Evolutionary conservation across 2,113 vertebrate genomes (phyloP).

Genomic region (Rhegmatorhina hoffmannsi): DNA sequence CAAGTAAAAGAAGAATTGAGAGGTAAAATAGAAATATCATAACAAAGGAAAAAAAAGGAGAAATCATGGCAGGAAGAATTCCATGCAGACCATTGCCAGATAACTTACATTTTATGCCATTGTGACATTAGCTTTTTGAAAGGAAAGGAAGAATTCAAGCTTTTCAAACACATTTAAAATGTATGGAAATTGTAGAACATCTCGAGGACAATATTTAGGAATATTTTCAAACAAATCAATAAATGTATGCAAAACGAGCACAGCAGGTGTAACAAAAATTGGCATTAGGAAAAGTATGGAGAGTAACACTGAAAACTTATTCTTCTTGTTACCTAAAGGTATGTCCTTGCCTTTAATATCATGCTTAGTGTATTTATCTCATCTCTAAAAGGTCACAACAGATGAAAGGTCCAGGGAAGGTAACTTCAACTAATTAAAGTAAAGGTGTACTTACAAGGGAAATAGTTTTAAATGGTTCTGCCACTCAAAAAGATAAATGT

Average conservation of each 20-base stretch:
- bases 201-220: slow-evolving; percentile 16
- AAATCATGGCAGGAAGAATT: slow-evolving; percentile 18
- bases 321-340: not conserved
- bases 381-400: not conserved
- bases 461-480: not conserved
- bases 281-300: not conserved
- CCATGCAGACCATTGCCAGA: not conserved
- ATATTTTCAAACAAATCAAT: slow-evolving; percentile 20
- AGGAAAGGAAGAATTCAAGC: slow-evolving; percentile 1
- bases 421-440: slow-evolving; percentile 20
- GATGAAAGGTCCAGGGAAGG: not conserved
- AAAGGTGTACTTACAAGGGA: not conserved
- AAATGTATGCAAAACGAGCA: not conserved
- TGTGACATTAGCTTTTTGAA: slow-evolving; percentile 21
- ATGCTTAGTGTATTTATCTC: slow-evolving; percentile 3
- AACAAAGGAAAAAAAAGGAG: not conserved
- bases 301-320: not conserved
- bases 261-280: not conserved
- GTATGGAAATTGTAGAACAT: not conserved
- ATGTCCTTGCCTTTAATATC: slow-evolving; percentile 25
- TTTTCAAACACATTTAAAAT: slow-evolving; percentile 10
- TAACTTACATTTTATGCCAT: slow-evolving; percentile 26
- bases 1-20: not conserved
- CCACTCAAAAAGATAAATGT: not conserved
- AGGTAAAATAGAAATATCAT: not conserved